phyloP scores from a whole-genome alignment of 2,888 invertebrate species.

The Lissonota sp. region DNA sequence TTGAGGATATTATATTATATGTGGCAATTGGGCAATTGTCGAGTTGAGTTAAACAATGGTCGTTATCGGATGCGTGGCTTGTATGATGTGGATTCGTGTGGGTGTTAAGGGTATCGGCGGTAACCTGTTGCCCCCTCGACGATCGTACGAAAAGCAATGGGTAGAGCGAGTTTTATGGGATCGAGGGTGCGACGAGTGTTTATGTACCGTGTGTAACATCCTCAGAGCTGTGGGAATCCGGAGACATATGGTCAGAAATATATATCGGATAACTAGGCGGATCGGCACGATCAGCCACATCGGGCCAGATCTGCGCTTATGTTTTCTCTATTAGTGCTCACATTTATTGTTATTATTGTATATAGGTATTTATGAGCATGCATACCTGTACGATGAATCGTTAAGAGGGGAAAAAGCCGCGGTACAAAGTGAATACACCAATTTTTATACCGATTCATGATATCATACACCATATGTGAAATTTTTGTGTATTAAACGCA shows the following conservation, averaged over 20 bases:
- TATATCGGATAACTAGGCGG: constrained; percentile 68
- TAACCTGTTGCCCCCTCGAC: constrained; percentile 72
- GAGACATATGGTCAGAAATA: constrained; percentile 76
- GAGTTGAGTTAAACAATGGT: constrained; percentile 43
- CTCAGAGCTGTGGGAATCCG: constrained; percentile 74
- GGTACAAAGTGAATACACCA: constrained; percentile 39
- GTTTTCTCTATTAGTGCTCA: constrained; percentile 21
- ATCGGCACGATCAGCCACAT: constrained; percentile 64
- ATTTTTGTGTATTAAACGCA: constrained; percentile 65
- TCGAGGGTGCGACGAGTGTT: constrained; percentile 13
- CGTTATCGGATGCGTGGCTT: constrained; percentile 16
- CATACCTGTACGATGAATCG: constrained; percentile 55
- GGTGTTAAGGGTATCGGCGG: constrained; percentile 45
- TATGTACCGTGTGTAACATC: constrained; percentile 11
- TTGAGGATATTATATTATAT: background rate
- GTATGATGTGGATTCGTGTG: constrained; percentile 4
- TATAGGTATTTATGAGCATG: constrained; percentile 22
- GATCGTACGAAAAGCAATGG: constrained; percentile 54
- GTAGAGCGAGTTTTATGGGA: constrained; percentile 42
- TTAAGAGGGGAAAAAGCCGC: constrained; percentile 51
- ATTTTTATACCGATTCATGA: constrained; percentile 55
- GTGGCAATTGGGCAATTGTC: constrained; percentile 38
- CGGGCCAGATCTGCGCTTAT: constrained; percentile 44
- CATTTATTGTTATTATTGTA: background rate
- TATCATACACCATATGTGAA: constrained; percentile 66